A percentile compares a stretch with the other conserved stretches of the same genome.
Evolutionary conservation across 2,113 vertebrate genomes (phyloP).

Genomic region (Cavia aperea): DNA sequence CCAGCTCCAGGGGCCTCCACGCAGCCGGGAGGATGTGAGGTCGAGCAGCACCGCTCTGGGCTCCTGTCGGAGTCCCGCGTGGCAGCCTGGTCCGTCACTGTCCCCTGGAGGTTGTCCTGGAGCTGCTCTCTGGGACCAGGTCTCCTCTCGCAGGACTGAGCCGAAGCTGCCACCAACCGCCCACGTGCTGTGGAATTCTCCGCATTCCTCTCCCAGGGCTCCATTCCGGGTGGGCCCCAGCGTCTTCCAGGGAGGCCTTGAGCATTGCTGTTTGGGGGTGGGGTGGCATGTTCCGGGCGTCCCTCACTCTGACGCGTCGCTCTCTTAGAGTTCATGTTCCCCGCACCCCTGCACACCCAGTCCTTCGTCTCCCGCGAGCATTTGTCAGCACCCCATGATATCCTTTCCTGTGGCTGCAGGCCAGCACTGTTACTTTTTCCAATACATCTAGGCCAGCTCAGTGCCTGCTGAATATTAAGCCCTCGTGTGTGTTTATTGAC

Average conservation of each 20-base stretch:
- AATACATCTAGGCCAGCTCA: neutral
- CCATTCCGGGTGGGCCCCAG: neutral
- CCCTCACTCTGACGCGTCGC: neutral
- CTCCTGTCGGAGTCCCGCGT: neutral
- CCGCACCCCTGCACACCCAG: neutral
- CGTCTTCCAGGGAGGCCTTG: neutral
- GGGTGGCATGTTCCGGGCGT: neutral
- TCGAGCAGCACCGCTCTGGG: neutral
- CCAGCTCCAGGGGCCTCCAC: conserved; percentile 61
- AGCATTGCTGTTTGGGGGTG: neutral
- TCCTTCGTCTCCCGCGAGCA: neutral
- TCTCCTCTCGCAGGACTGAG: neutral
- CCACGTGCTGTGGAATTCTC: conserved; percentile 16
- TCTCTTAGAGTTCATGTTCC: neutral
- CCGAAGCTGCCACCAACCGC: neutral
- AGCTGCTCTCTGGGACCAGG: neutral
- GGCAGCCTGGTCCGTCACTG: neutral
- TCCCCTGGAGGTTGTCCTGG: neutral
- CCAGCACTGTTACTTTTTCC: neutral
- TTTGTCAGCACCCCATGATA: neutral
- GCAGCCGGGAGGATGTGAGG: conserved; percentile 73
- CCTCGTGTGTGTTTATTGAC: neutral
- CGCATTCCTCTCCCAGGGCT: conserved; percentile 23
- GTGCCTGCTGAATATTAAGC: neutral
- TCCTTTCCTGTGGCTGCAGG: neutral